phyloP scores from a whole-genome alignment of 1,140 invertebrate genomes.

The Homarus americanus region DNA sequence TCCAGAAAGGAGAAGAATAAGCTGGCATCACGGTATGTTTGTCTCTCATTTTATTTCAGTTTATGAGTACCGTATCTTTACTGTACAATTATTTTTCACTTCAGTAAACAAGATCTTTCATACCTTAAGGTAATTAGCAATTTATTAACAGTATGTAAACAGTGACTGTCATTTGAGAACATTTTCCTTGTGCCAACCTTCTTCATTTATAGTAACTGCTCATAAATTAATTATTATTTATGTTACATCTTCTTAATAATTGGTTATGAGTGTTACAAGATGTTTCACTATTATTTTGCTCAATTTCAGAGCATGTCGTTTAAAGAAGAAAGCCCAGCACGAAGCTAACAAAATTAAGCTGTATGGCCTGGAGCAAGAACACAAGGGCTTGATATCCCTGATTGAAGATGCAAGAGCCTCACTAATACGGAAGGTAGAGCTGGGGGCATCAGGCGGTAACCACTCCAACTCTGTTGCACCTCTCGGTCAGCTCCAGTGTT shows the following conservation, averaged over 20 bases:
- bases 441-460: slow-evolving; percentile 57
- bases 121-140: no score
- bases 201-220: no score
- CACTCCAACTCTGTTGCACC: neutral
- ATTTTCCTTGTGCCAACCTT: no score
- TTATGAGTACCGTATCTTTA: no score
- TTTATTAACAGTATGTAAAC: no score
- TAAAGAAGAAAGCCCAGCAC: slow-evolving; percentile 97
- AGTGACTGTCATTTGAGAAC: no score
- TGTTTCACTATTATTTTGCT: neutral
- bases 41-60: neutral
- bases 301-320: slow-evolving; percentile 87
- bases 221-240: no score
- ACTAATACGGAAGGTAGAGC: slow-evolving; percentile 73
- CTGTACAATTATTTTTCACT: no score
- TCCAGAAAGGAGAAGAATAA: slow-evolving; percentile 99
- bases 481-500: slow-evolving; percentile 11
- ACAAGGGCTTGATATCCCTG: slow-evolving; percentile 85
- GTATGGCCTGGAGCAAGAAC: slow-evolving; percentile 94
- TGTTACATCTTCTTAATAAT: no score
- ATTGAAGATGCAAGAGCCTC: slow-evolving; percentile 81
- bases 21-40: slow-evolving; percentile 88
- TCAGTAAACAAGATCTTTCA: no score
- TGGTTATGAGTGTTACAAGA: neutral
- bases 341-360: slow-evolving; percentile 97